phyloP scores from a whole-genome alignment of 2,888 invertebrate genomes.

The Torymus tubicola region DNA sequence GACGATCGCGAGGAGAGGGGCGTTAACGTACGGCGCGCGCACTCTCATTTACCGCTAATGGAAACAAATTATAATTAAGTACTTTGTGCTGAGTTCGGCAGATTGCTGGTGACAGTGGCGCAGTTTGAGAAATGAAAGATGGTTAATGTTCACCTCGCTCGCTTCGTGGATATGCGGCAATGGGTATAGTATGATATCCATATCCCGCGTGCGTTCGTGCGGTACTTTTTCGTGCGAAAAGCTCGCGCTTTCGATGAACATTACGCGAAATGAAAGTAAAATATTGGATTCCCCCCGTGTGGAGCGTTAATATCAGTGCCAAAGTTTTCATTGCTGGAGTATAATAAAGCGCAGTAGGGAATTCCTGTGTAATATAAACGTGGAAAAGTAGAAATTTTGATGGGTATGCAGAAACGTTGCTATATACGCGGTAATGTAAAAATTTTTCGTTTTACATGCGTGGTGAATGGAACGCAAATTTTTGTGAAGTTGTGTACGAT shows the following conservation, averaged over 20 bases:
- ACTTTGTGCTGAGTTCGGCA: slow-evolving; percentile 56
- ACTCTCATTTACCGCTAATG: slow-evolving; percentile 56
- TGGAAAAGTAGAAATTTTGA: no score
- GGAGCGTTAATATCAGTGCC: no score
- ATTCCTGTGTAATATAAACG: no score
- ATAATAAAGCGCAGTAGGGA: no score
- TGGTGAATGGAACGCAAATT: no score
- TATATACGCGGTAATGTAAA: no score
- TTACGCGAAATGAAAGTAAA: slow-evolving; percentile 3
- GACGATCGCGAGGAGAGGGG: background rate
- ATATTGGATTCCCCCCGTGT: background rate
- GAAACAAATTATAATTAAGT: slow-evolving; percentile 57
- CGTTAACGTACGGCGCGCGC: slow-evolving; percentile 37
- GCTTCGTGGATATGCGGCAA: no score
- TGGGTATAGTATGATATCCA: no score
- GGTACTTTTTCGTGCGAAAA: slow-evolving; percentile 1
- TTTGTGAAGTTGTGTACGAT: no score
- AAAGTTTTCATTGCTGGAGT: no score
- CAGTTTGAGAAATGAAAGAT: slow-evolving; percentile 49
- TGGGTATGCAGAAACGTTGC: no score
- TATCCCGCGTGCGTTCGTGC: background rate
- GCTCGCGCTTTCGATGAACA: slow-evolving; percentile 24
- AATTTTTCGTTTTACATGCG: no score
- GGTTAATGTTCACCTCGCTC: slow-evolving; percentile 7
- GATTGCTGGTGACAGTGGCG: slow-evolving; percentile 55